Conservation (phyloP, 2,113 vertebrate species). For the Anthoscopus minutus region DNA sequence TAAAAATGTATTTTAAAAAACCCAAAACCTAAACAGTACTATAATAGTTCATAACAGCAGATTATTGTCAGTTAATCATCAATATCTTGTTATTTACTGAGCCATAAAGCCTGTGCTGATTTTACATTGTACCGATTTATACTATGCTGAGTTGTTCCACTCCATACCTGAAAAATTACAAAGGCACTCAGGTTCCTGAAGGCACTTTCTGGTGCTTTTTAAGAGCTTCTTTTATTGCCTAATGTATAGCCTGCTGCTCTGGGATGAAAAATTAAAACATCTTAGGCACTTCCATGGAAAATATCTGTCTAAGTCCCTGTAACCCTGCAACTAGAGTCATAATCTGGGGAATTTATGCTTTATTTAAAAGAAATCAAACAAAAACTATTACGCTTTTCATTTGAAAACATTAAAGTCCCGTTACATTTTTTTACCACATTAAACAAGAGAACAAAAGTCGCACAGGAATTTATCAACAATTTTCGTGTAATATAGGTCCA, state of each 20-base stretch:
- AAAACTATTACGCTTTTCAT: background rate
- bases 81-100: background rate
- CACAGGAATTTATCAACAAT: rapidly evolving
- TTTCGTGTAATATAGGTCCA: background rate
- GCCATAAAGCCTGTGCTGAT: background rate
- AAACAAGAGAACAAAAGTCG: background rate
- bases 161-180: background rate
- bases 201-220: background rate
- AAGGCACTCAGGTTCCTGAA: background rate
- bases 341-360: background rate
- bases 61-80: background rate
- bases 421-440: background rate
- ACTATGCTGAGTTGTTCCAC: background rate
- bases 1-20: background rate
- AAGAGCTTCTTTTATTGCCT: background rate
- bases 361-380: background rate
- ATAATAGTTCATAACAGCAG: background rate
- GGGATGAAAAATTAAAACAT: background rate
- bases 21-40: background rate
- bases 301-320: background rate
- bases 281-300: background rate
- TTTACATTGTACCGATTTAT: background rate
- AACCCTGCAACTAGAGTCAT: background rate
- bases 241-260: rapidly evolving
- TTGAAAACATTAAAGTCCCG: background rate